phyloP scores from a whole-genome alignment of 2,797 vertebrate genomes.

The Acanthornis magna region DNA sequence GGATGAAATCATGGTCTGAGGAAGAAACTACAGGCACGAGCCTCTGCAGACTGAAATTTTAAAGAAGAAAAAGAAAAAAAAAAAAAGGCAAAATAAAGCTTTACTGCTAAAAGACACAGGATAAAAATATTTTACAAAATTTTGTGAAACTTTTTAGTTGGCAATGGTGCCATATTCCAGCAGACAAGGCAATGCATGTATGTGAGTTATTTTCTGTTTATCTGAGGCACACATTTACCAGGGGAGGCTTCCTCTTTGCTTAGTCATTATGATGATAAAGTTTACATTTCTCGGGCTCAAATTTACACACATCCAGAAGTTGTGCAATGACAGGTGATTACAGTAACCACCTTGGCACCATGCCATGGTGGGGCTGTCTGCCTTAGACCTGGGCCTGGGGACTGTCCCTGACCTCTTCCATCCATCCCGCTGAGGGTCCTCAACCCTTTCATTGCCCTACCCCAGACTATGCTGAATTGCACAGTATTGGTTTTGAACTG shows the following conservation, averaged over 20 bases:
- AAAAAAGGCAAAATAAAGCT: neutral
- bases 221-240: neutral
- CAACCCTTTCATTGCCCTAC: neutral
- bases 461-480: neutral
- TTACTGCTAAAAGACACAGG: neutral
- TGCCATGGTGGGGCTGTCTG: rapidly evolving
- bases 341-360: neutral
- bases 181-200: rapidly evolving
- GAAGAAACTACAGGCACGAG: neutral
- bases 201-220: neutral
- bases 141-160: neutral
- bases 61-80: neutral
- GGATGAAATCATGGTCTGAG: neutral
- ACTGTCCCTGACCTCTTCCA: neutral
- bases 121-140: neutral
- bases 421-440: neutral
- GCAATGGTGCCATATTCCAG: neutral
- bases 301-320: neutral
- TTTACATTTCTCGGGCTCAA: neutral
- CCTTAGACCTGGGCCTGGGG: rapidly evolving
- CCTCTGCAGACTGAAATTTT: neutral
- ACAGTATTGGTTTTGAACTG: neutral
- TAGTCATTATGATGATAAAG: neutral
- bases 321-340: neutral
- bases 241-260: neutral